phyloP scores from a whole-genome alignment of 2,113 vertebrate species.

The Pygoscelis antarcticus region DNA sequence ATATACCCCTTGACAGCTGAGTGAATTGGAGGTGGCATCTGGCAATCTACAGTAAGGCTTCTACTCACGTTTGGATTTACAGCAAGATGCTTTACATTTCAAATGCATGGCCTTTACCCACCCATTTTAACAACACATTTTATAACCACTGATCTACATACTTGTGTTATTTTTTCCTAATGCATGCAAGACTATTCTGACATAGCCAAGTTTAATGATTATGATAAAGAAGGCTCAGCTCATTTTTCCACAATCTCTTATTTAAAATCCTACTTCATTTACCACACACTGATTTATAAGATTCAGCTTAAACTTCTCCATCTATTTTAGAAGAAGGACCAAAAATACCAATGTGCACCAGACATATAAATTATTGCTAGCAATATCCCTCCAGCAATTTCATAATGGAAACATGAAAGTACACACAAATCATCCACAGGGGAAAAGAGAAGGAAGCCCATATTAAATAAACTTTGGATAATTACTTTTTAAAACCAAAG shows the following conservation, averaged over 20 bases:
- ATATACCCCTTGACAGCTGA: fast-evolving
- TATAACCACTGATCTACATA: background rate
- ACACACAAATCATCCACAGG: conserved; percentile 15
- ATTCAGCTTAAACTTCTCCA: conserved; percentile 2
- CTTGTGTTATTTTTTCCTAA: background rate
- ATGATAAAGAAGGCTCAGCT: background rate
- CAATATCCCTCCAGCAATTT: conserved; percentile 8
- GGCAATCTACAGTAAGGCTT: background rate
- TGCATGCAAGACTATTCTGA: background rate
- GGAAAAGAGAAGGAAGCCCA: background rate
- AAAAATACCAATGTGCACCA: background rate
- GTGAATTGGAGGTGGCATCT: background rate
- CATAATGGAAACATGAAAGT: conserved; percentile 24
- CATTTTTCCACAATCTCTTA: background rate
- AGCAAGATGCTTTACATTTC: background rate
- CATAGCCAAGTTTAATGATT: background rate
- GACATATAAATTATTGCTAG: conserved; percentile 30
- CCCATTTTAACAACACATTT: background rate
- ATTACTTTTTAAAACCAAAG: conserved; percentile 20
- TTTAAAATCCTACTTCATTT: conserved; percentile 32
- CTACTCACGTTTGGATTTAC: background rate
- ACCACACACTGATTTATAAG: conserved; percentile 43
- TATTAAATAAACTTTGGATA: background rate
- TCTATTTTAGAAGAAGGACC: conserved; percentile 36
- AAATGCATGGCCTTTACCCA: background rate